A percentile compares a stretch with the other conserved stretches of the same genome.
phyloP scores from a whole-genome alignment of 2,888 invertebrate genomes.

The Thereva nobilitata region DNA sequence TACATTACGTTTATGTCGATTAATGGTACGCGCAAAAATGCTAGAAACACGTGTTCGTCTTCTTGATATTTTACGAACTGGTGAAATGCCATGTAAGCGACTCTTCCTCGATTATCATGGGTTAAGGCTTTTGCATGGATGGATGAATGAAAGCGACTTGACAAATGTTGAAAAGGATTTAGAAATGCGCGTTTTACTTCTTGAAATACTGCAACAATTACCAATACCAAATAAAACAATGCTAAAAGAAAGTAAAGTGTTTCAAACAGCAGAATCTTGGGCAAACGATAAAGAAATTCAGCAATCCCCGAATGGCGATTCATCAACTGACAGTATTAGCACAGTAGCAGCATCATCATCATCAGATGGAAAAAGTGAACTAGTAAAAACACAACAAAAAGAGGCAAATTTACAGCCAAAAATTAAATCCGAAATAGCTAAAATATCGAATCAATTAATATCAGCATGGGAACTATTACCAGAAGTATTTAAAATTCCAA shows the following conservation, averaged over 20 bases:
- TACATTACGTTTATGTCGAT: slow-evolving; percentile 83
- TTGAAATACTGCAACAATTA: slow-evolving; percentile 79
- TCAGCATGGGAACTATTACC: slow-evolving; percentile 53
- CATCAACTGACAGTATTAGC: slow-evolving; percentile 32
- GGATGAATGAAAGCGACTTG: slow-evolving; percentile 73
- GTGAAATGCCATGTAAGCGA: slow-evolving; percentile 80
- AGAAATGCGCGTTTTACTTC: slow-evolving; percentile 67
- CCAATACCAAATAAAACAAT: slow-evolving; percentile 94
- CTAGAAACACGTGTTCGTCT: slow-evolving; percentile 74
- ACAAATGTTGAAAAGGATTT: slow-evolving; percentile 44
- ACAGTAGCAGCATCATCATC: background rate
- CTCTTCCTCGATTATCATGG: slow-evolving; percentile 95
- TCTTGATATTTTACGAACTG: slow-evolving; percentile 75
- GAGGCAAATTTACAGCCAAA: slow-evolving; percentile 3
- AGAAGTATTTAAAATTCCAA: slow-evolving; percentile 84
- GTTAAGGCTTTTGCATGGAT: slow-evolving; percentile 84
- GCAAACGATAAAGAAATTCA: slow-evolving; percentile 55
- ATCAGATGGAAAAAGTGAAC: background rate
- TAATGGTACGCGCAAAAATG: slow-evolving; percentile 91
- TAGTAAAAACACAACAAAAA: slow-evolving; percentile 1
- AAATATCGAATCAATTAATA: slow-evolving; percentile 47
- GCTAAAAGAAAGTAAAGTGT: slow-evolving; percentile 88
- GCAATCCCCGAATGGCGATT: slow-evolving; percentile 43
- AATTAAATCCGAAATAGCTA: slow-evolving; percentile 48
- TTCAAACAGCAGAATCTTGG: slow-evolving; percentile 85